phyloP scores from a whole-genome alignment of 2,888 invertebrate species.

The Sialis fuliginosa region DNA sequence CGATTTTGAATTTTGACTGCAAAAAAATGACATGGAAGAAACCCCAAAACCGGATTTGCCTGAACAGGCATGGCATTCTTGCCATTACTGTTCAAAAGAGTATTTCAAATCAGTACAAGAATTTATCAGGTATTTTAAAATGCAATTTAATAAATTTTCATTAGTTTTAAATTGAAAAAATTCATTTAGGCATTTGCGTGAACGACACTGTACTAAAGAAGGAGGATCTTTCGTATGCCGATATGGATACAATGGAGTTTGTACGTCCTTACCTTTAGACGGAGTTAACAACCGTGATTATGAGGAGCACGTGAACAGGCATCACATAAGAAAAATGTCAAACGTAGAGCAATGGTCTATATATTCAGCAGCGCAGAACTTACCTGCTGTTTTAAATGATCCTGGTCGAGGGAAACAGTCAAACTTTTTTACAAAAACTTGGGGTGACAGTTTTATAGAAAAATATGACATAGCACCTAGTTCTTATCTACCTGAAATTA shows the following conservation, averaged over 20 bases:
- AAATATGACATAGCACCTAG: constrained; percentile 59
- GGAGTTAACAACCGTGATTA: constrained; percentile 79
- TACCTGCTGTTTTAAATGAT: constrained; percentile 91
- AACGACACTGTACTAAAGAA: constrained; percentile 65
- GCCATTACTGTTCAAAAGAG: constrained; percentile 40
- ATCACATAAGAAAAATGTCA: constrained; percentile 27
- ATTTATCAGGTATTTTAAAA: constrained; percentile 37
- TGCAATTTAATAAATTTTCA: neutral
- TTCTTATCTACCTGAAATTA: constrained; percentile 67
- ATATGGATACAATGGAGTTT: constrained; percentile 76
- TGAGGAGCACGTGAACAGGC: constrained; percentile 63
- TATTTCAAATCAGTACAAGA: constrained; percentile 36
- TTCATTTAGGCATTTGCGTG: constrained; percentile 52
- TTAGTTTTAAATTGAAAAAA: neutral
- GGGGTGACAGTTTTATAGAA: constrained; percentile 92
- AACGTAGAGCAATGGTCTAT: constrained; percentile 56
- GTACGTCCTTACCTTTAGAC: constrained; percentile 72
- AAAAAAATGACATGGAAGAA: constrained; percentile 6
- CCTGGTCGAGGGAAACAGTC: constrained; percentile 79
- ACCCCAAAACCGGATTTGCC: constrained; percentile 3
- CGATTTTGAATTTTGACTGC: neutral
- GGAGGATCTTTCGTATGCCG: constrained; percentile 75
- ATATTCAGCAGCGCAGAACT: constrained; percentile 82
- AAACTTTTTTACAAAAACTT: constrained; percentile 91
- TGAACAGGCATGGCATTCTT: constrained; percentile 36